These are phyloP conservation scores for Phenacoccus solenopsis DNA, from an alignment of 1,140 invertebrate species.

Conservation along the genomic window DNA sequence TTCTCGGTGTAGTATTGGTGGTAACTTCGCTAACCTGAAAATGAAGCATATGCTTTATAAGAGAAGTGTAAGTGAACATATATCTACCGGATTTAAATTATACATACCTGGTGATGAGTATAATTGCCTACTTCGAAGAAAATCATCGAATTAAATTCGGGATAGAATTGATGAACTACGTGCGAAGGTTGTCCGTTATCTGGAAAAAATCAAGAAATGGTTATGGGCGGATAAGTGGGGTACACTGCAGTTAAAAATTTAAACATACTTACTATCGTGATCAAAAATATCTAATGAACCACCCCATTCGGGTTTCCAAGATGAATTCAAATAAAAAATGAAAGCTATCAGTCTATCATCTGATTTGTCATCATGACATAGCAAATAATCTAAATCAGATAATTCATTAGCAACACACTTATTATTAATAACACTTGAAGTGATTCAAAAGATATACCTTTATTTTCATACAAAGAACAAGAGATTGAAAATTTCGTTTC, in stretches of 20 bases:
- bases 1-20: constrained; percentile 16
- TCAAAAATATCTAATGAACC: constrained; percentile 27
- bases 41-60: no score
- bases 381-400: constrained; percentile 25
- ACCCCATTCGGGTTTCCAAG: constrained; percentile 21
- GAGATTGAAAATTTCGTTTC: neutral
- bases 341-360: constrained; percentile 27
- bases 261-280: constrained; percentile 18
- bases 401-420: neutral
- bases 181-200: constrained; percentile 23
- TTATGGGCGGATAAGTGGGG: no score
- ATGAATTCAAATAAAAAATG: constrained; percentile 26
- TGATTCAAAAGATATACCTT: neutral
- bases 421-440: neutral
- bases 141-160: constrained; percentile 25
- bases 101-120: constrained; percentile 27
- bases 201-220: constrained; percentile 18
- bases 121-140: constrained; percentile 27
- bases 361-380: constrained; percentile 29
- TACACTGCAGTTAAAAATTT: no score
- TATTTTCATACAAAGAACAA: neutral
- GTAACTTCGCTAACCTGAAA: constrained; percentile 26
- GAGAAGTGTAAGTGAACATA: no score
- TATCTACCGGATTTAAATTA: neutral
- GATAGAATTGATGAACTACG: constrained; percentile 20